Conservation (phyloP, 1,140 invertebrate species). For the Neodiprion fabricii region DNA sequence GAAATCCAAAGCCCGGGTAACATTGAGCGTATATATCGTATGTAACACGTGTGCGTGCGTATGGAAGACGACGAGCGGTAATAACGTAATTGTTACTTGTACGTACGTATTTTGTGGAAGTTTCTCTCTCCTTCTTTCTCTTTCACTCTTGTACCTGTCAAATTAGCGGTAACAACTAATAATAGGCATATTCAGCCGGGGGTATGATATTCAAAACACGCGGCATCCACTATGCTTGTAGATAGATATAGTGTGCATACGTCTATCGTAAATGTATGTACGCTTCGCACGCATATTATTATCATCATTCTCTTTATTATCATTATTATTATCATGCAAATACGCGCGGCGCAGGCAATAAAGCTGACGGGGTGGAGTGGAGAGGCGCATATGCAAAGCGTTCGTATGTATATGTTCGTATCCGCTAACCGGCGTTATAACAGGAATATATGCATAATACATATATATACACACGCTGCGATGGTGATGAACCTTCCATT, state of each 20-base stretch:
- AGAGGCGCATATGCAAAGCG: slow-evolving; percentile 54
- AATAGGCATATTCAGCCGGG: slow-evolving; percentile 43
- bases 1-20: too few species aligned
- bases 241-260: not conserved
- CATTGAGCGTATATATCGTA: too few species aligned
- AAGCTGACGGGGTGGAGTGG: not conserved
- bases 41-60: too few species aligned
- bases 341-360: slow-evolving; percentile 33
- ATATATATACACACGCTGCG: slow-evolving; percentile 16
- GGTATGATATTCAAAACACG: slow-evolving; percentile 46
- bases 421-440: slow-evolving; percentile 50
- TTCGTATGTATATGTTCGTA: slow-evolving; percentile 21
- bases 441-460: slow-evolving; percentile 43
- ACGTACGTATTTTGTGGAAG: not conserved
- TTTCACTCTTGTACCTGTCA: slow-evolving; percentile 30
- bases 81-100: slow-evolving; percentile 1
- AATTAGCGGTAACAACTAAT: slow-evolving; percentile 55
- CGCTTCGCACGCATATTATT: slow-evolving; percentile 44
- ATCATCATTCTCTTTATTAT: slow-evolving; percentile 3
- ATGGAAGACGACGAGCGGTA: not conserved
- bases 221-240: not conserved
- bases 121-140: not conserved
- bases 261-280: slow-evolving; percentile 16
- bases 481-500: slow-evolving; percentile 55
- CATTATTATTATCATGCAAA: slow-evolving; percentile 49